These are phyloP conservation scores for Pseudomyrmex concolor DNA, from an alignment of 1,140 invertebrate genomes.

Conservation along the genomic window DNA sequence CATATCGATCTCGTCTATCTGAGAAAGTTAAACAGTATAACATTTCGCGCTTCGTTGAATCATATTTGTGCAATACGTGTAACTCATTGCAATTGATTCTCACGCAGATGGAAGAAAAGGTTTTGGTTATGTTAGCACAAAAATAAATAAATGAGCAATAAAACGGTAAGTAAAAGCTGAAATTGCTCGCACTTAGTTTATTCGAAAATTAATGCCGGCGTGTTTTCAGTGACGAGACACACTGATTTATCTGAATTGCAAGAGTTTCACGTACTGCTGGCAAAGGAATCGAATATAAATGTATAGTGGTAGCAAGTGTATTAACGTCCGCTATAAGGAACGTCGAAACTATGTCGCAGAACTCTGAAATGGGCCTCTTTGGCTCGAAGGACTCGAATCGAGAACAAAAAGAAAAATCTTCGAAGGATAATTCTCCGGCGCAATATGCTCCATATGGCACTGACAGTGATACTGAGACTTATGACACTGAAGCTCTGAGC, in stretches of 20 bases:
- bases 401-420: conserved; percentile 61
- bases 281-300: conserved; percentile 36
- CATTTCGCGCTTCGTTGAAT: background rate
- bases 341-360: conserved; percentile 74
- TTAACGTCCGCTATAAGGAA: conserved; percentile 17
- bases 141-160: conserved; percentile 58
- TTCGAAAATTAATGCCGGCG: background rate
- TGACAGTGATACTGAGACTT: conserved; percentile 77
- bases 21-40: background rate
- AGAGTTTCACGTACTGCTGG: conserved; percentile 1
- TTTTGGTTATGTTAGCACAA: conserved; percentile 51
- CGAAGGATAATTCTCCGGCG: conserved; percentile 66
- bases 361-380: conserved; percentile 77
- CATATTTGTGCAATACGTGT: conserved; percentile 3
- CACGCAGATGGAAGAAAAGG: conserved; percentile 10
- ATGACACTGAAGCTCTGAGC: conserved; percentile 74
- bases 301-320: conserved; percentile 38
- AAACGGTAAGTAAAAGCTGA: conserved; percentile 1
- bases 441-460: conserved; percentile 72
- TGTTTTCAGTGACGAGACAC: conserved; percentile 1
- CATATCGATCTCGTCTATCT: conserved; percentile 37
- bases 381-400: conserved; percentile 75
- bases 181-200: background rate
- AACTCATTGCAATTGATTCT: conserved; percentile 11
- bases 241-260: background rate